phyloP scores from a whole-genome alignment of 2,888 invertebrate genomes.

The Autographa gamma region DNA sequence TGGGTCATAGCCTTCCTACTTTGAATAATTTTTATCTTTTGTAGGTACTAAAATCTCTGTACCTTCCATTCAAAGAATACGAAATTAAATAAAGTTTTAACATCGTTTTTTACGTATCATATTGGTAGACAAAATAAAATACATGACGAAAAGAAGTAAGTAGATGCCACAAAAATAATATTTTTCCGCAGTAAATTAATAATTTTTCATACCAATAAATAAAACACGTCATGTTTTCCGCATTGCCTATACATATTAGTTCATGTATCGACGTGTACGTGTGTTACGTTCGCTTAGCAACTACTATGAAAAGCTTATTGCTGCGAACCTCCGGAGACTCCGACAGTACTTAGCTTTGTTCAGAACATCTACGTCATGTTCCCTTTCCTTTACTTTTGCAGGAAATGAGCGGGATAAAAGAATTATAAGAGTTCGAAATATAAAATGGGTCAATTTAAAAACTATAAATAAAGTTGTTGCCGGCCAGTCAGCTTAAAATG shows the following conservation, averaged over 20 bases:
- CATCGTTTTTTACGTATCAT: too few relatives aligned
- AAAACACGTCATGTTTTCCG: too few relatives aligned
- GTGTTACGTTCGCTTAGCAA: slow-evolving; percentile 55
- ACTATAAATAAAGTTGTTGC: neutral
- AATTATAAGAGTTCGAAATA: slow-evolving; percentile 32
- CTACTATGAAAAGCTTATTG: slow-evolving; percentile 67
- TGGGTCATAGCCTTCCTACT: neutral
- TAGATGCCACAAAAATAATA: too few relatives aligned
- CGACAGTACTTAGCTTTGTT: slow-evolving; percentile 68
- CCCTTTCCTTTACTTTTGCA: slow-evolving; percentile 51
- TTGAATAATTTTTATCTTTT: too few relatives aligned
- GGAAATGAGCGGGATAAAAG: slow-evolving; percentile 39
- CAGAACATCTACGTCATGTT: slow-evolving; percentile 49
- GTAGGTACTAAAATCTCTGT: too few relatives aligned
- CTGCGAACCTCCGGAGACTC: slow-evolving; percentile 60
- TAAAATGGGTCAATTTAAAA: slow-evolving; percentile 20
- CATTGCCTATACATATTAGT: too few relatives aligned
- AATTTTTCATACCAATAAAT: too few relatives aligned
- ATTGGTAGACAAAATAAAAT: too few relatives aligned
- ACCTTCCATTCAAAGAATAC: too few relatives aligned
- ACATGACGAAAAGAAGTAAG: too few relatives aligned
- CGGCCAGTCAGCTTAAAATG: neutral
- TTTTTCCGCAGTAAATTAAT: too few relatives aligned
- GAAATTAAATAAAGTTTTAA: too few relatives aligned
- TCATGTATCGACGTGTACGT: neutral